These are phyloP conservation scores for Cotesia vestalis DNA, from an alignment of 1,140 invertebrate genomes.

Conservation along the genomic window DNA sequence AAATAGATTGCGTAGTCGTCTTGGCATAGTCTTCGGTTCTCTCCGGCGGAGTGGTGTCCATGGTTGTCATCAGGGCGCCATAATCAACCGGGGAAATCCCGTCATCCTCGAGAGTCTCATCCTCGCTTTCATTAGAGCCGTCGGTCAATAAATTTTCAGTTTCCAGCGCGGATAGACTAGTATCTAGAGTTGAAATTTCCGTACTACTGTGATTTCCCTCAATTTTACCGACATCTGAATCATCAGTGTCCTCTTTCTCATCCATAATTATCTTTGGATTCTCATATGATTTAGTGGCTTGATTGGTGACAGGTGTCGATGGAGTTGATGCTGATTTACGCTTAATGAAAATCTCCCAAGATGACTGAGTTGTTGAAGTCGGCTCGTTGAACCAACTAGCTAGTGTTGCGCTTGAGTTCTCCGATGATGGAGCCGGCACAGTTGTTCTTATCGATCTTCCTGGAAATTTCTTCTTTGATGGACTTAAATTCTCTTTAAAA, in stretches of 20 bases:
- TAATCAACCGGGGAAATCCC: constrained; percentile 28
- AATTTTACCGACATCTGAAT: no score
- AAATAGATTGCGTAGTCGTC: constrained; percentile 48
- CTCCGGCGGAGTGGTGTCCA: constrained; percentile 49
- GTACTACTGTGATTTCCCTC: no score
- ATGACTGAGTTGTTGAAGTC: constrained; percentile 22
- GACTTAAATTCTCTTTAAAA: constrained; percentile 34
- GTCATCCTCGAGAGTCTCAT: constrained; percentile 30
- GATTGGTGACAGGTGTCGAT: not conserved
- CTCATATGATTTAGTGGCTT: not conserved
- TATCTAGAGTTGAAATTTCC: not conserved
- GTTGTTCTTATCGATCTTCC: constrained; percentile 25
- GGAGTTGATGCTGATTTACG: constrained; percentile 2
- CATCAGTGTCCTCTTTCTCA: not conserved
- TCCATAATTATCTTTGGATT: not conserved
- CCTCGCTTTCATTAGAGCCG: constrained; percentile 34
- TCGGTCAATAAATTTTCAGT: constrained; percentile 28
- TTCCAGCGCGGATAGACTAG: constrained; percentile 15
- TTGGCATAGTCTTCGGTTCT: constrained; percentile 50
- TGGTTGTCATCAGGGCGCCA: constrained; percentile 42
- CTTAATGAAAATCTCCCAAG: not conserved
- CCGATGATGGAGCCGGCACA: constrained; percentile 32
- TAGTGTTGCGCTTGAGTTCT: constrained; percentile 6
- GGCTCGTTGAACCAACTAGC: constrained; percentile 12
- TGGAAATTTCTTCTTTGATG: constrained; percentile 36